phyloP scores from a whole-genome alignment of 1,140 invertebrate genomes.

The Aphelenchoides fujianensis region DNA sequence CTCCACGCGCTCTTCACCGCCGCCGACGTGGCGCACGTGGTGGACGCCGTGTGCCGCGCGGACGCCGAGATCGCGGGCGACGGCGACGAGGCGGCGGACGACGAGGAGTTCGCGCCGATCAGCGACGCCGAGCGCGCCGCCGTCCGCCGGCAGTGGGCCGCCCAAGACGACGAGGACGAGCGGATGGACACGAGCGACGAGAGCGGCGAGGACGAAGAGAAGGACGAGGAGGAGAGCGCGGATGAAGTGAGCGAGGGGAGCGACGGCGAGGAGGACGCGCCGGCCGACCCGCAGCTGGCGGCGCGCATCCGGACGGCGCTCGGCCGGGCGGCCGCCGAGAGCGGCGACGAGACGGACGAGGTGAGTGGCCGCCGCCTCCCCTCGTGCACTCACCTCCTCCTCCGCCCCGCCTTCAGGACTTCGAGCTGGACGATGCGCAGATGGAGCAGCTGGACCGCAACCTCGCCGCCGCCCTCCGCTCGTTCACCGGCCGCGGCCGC shows the following conservation, averaged over 20 bases:
- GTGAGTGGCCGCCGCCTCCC: background rate
- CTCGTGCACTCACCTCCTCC: too few species aligned
- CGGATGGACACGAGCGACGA: background rate
- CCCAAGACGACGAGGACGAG: background rate
- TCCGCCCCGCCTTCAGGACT: background rate
- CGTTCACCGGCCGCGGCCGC: background rate
- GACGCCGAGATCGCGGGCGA: background rate
- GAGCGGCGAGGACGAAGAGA: background rate
- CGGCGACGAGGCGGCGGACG: slow-evolving; percentile 7
- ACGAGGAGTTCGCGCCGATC: slow-evolving; percentile 23
- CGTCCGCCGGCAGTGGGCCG: background rate
- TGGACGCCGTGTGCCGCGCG: background rate
- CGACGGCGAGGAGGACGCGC: slow-evolving; percentile 11
- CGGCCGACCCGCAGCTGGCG: slow-evolving; percentile 11
- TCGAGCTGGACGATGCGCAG: slow-evolving; percentile 22
- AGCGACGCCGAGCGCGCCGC: slow-evolving; percentile 12
- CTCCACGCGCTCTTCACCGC: background rate
- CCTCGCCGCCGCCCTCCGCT: background rate
- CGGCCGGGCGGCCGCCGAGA: slow-evolving; percentile 10
- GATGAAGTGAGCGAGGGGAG: slow-evolving; percentile 10
- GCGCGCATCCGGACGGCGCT: slow-evolving; percentile 16
- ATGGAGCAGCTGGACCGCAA: slow-evolving; percentile 10
- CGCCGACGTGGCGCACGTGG: background rate
- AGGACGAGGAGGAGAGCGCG: background rate
- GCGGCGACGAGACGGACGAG: slow-evolving; percentile 19